phyloP scores from a whole-genome alignment of 1,140 invertebrate species.

The Hylyphantes graminicola region DNA sequence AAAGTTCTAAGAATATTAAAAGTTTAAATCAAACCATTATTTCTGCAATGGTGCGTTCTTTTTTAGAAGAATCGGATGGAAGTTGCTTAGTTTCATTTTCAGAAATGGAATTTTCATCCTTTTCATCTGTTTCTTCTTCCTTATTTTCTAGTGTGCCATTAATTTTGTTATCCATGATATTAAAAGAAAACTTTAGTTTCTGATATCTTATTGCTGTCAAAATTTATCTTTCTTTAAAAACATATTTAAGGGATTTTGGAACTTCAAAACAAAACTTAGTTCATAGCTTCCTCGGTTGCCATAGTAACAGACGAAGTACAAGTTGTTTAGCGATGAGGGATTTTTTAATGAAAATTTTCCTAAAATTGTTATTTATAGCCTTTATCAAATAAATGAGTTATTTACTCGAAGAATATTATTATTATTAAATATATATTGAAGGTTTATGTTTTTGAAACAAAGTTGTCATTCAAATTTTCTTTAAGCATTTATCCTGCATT shows the following conservation, averaged over 20 bases:
- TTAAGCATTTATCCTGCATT: no score
- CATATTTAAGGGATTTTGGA: no score
- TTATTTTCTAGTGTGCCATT: no score
- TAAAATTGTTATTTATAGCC: not conserved
- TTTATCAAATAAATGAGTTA: not conserved
- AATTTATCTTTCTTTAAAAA: no score
- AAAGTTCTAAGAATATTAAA: not conserved
- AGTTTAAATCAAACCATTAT: constrained; percentile 1
- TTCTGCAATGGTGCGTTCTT: not conserved
- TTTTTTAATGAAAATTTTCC: not conserved
- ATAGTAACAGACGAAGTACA: no score
- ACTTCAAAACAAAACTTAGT: no score
- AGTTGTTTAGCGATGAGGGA: no score
- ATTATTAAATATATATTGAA: not conserved
- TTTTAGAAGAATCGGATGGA: not conserved
- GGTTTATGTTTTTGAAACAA: not conserved
- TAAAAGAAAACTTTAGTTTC: no score
- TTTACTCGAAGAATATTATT: not conserved
- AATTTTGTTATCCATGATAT: no score
- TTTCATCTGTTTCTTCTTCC: not conserved
- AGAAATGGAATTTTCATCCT: not conserved
- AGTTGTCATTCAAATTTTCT: not conserved
- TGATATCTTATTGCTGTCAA: no score
- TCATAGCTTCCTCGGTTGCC: no score
- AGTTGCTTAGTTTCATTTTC: not conserved